These are phyloP conservation scores for Trichonephila clavata DNA, from an alignment of 1,140 invertebrate species.

Conservation along the genomic window DNA sequence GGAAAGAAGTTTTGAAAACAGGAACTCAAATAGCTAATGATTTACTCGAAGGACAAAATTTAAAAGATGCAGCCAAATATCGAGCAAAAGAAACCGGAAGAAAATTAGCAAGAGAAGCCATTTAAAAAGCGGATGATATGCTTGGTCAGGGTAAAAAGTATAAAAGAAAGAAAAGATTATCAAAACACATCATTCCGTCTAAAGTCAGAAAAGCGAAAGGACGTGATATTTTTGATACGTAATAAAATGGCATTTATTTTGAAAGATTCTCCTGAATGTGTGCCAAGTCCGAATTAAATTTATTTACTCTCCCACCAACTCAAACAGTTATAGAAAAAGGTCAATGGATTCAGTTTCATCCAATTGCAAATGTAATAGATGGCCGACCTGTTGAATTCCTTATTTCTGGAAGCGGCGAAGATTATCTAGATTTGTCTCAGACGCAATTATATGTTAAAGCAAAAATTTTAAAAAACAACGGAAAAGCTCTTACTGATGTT, in stretches of 20 bases:
- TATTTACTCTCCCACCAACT: conserved; percentile 41
- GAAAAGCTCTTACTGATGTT: background rate
- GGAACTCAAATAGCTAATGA: conserved; percentile 17
- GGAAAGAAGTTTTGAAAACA: conserved; percentile 10
- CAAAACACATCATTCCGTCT: background rate
- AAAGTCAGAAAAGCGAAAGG: conserved; percentile 15
- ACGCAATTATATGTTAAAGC: conserved; percentile 19
- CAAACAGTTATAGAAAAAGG: conserved; percentile 60
- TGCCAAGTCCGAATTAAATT: conserved; percentile 28
- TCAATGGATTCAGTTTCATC: conserved; percentile 58
- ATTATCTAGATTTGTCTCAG: conserved; percentile 42
- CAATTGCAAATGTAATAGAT: conserved; percentile 28
- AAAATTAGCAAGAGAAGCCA: background rate
- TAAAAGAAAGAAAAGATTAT: conserved; percentile 44
- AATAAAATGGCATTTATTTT: conserved; percentile 42
- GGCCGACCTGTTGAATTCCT: conserved; percentile 48
- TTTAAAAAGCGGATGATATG: conserved; percentile 29
- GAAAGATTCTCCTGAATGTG: conserved; percentile 51
- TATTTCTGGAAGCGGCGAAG: conserved; percentile 17
- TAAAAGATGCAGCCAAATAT: background rate
- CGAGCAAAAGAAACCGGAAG: conserved; percentile 32
- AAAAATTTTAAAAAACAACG: conserved; percentile 45
- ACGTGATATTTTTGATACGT: conserved; percentile 51
- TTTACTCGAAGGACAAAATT: conserved; percentile 39
- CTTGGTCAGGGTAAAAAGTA: background rate